These are phyloP conservation scores for Clarias laeviceps DNA, from an alignment of 2,797 vertebrate species.

Conservation along the genomic window DNA sequence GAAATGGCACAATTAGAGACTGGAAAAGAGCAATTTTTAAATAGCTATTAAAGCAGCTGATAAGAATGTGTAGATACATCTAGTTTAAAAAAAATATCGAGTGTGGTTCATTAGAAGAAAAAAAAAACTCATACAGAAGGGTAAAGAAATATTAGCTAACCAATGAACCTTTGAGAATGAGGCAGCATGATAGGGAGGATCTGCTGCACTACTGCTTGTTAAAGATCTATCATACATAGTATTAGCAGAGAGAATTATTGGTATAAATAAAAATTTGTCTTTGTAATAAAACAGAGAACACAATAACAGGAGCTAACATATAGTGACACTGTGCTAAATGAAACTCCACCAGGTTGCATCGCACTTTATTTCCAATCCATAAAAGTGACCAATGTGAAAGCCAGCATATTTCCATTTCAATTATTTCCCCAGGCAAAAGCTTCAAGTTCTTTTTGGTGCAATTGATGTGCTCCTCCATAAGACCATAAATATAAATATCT, in stretches of 20 bases:
- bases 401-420: neutral
- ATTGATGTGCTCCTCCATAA: conserved; percentile 24
- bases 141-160: neutral
- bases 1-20: neutral
- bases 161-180: neutral
- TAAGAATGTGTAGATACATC: neutral
- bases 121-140: neutral
- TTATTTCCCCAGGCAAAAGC: neutral
- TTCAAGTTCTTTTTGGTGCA: neutral
- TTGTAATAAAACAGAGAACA: neutral
- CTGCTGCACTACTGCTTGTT: neutral
- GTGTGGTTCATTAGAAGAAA: neutral
- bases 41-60: neutral
- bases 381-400: conserved; percentile 4
- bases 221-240: neutral
- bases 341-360: neutral
- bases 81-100: neutral
- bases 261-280: neutral
- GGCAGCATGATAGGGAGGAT: neutral
- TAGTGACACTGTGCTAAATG: neutral
- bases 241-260: neutral
- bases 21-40: neutral
- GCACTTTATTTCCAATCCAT: neutral
- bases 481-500: conserved; percentile 18
- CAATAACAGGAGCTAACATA: neutral